Conservation (phyloP, 2,888 invertebrate genomes). For the Dolomedes plantarius region DNA sequence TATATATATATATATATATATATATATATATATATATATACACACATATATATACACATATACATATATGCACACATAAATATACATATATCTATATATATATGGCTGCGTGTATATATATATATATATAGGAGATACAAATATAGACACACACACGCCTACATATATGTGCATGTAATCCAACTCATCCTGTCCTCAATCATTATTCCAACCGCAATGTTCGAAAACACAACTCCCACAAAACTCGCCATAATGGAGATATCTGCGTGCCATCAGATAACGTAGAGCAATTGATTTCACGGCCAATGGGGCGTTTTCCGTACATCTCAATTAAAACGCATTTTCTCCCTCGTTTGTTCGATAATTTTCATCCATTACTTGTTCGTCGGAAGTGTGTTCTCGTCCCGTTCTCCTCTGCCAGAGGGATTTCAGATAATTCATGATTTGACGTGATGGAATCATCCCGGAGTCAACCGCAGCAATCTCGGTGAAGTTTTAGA, state of each 20-base stretch:
- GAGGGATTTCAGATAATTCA: not conserved
- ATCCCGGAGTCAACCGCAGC: not conserved
- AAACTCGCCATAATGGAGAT: not conserved
- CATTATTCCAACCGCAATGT: not conserved
- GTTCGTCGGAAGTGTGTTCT: conserved; percentile 24
- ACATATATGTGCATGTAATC: too few species aligned
- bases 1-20: too few species aligned
- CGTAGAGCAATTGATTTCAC: not conserved
- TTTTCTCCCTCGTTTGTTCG: conserved; percentile 39
- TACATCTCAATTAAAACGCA: conserved; percentile 53
- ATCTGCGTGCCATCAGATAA: not conserved
- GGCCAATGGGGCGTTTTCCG: conserved; percentile 37
- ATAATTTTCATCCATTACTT: conserved; percentile 16
- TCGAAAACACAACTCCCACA: not conserved
- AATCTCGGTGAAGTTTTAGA: too few species aligned
- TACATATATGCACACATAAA: too few species aligned
- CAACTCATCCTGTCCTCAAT: too few species aligned
- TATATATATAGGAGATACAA: too few species aligned
- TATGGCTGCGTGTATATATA: too few species aligned
- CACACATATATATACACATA: too few species aligned
- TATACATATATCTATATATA: too few species aligned
- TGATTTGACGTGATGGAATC: not conserved
- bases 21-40: too few species aligned
- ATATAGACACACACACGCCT: too few species aligned
- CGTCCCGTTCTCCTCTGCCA: not conserved